These are phyloP conservation scores for Trachymyrmex cornetzi DNA, from an alignment of 1,140 invertebrate species.

Conservation along the genomic window DNA sequence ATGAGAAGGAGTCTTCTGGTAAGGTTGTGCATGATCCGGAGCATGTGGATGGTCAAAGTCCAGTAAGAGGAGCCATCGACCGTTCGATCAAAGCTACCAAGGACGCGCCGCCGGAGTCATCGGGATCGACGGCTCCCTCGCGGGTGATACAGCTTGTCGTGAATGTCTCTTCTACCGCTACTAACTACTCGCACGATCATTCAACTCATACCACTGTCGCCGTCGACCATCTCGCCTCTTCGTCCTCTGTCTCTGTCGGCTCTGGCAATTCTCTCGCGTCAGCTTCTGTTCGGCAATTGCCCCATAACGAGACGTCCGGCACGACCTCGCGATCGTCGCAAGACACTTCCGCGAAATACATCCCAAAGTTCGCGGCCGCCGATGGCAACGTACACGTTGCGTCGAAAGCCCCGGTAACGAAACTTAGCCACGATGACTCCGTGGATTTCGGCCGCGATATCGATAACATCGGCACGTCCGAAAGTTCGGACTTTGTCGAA, in stretches of 20 bases:
- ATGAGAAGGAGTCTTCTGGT: constrained; percentile 70
- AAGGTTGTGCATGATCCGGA: constrained; percentile 78
- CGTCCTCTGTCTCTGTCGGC: constrained; percentile 54
- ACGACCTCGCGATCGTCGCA: neutral
- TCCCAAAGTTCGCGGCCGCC: neutral
- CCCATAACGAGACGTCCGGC: neutral
- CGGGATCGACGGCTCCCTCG: constrained; percentile 31
- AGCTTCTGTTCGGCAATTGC: constrained; percentile 10
- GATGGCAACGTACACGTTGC: neutral
- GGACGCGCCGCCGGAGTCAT: constrained; percentile 14
- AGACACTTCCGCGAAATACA: neutral
- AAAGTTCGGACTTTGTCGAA: constrained; percentile 45
- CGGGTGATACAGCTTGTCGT: constrained; percentile 23
- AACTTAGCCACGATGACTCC: neutral
- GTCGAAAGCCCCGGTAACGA: neutral
- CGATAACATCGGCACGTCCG: constrained; percentile 33
- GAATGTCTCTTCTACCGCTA: constrained; percentile 56
- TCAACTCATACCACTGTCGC: constrained; percentile 51
- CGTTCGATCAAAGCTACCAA: neutral
- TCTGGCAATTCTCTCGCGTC: constrained; percentile 40
- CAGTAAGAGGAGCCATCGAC: constrained; percentile 7
- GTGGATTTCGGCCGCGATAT: constrained; percentile 1
- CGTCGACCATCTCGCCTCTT: constrained; percentile 44
- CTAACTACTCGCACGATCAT: constrained; percentile 64
- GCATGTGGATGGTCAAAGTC: constrained; percentile 58